Evolutionary conservation across 2,797 vertebrate species (phyloP).

Genomic region (Lepus townsendii): DNA sequence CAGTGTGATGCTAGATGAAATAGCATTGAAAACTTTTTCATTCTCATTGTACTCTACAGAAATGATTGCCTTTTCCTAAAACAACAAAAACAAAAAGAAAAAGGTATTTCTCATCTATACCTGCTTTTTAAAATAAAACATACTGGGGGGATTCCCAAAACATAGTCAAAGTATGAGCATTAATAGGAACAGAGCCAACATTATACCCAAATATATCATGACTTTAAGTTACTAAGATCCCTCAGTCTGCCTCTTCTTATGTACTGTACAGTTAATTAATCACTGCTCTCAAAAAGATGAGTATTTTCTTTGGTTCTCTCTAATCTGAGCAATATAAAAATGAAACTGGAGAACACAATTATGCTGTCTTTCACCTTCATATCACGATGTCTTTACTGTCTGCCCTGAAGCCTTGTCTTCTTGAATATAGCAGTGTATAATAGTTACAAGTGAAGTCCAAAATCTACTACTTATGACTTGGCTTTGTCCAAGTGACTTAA

Average conservation of each 20-base stretch:
- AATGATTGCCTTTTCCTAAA: background rate
- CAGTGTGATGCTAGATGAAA: background rate
- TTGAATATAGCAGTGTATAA: background rate
- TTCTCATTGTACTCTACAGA: background rate
- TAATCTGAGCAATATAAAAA: slow-evolving; percentile 43
- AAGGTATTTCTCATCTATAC: slow-evolving; percentile 29
- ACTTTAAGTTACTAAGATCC: background rate
- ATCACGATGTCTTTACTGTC: background rate
- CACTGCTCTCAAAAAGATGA: slow-evolving; percentile 38
- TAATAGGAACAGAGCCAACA: background rate
- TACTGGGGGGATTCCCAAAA: background rate
- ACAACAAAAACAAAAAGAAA: background rate
- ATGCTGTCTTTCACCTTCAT: background rate
- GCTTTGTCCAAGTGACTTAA: background rate
- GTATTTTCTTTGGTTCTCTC: background rate
- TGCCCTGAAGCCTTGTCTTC: background rate
- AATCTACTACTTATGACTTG: background rate
- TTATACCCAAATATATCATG: background rate
- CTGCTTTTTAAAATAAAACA: slow-evolving; percentile 43
- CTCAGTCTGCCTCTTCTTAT: background rate
- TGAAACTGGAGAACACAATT: background rate
- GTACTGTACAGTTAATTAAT: background rate
- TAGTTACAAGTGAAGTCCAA: background rate
- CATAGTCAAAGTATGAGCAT: background rate
- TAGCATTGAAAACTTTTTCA: slow-evolving; percentile 44